Base-by-base conservation (phyloP, 1,140 invertebrate species). In the Palaemon carinicauda region DNA sequence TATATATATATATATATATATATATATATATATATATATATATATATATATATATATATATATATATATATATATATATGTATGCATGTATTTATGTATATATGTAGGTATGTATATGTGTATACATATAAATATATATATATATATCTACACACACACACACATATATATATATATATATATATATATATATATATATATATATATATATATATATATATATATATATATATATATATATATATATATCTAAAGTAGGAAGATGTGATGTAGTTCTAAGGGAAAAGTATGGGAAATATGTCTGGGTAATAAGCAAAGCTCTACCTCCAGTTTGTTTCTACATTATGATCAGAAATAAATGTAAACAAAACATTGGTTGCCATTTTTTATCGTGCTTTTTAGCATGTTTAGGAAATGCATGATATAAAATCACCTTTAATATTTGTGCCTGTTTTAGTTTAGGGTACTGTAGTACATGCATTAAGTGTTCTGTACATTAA, bases 1-100 rank as follows among this genome's bases (percentile, higher is more conserved):
- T 69, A 69, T 69, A 69, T 69, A 69, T 69, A 69, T 69, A 69
- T 69, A 69, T 69, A 69, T 69, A 69, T 69, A 69, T 69, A 69
- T 69, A 69, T 69, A 69, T 69, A 69, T 69, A 69, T 69, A 69
- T 69, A 24, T 69, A 24, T 69, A 24, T 69, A 24, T 69, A 24
- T 69, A 24, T 69, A 9, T 12, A 9, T 69, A 24, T 69, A 9
- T 12, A 9, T 69, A 9, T 69, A 24, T 69, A 24, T 69, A 24
- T 69, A 14, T 14, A 69, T 14, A 69, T 14, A 14, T 14, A 69
- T 69, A 69, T 69, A 69, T 75, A 31, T 75, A 75, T 33, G 19
- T 31, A 75, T 75, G 41, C 41, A 15, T 33, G 14, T 31, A 33
- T 31, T 31, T 27, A 15, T 27, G 9, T 27, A 75, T 27, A 33